Conservation (phyloP, 2,113 vertebrate genomes). For the Meleagris gallopavo region DNA sequence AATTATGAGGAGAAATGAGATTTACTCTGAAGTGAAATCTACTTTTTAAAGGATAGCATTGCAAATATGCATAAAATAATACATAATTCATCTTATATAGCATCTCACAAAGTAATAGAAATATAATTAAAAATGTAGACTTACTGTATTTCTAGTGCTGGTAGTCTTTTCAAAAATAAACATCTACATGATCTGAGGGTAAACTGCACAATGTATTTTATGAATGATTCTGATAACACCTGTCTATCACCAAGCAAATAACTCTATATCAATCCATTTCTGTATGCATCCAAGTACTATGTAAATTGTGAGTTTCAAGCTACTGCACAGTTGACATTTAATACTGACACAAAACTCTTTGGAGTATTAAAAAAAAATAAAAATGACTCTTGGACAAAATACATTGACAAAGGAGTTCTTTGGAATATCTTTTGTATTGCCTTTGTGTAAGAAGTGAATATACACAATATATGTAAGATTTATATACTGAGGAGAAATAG, state of each 20-base stretch:
- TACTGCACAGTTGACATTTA: background rate
- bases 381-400: background rate
- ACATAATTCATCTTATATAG: background rate
- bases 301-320: background rate
- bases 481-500: background rate
- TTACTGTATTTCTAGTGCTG: background rate
- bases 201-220: background rate
- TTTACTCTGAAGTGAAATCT: background rate
- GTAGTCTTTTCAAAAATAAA: background rate
- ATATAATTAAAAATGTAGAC: background rate
- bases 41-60: background rate
- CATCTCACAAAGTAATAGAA: background rate
- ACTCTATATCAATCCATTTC: background rate
- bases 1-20: background rate
- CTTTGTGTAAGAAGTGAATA: background rate
- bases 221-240: background rate
- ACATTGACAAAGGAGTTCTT: background rate
- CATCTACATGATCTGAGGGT: background rate
- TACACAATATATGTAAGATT: background rate
- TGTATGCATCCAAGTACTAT: background rate
- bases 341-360: background rate
- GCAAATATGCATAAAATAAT: background rate
- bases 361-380: background rate
- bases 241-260: background rate
- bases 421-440: accelerated